phyloP scores from a whole-genome alignment of 1,140 invertebrate species.

The Aphaenogaster floridana region DNA sequence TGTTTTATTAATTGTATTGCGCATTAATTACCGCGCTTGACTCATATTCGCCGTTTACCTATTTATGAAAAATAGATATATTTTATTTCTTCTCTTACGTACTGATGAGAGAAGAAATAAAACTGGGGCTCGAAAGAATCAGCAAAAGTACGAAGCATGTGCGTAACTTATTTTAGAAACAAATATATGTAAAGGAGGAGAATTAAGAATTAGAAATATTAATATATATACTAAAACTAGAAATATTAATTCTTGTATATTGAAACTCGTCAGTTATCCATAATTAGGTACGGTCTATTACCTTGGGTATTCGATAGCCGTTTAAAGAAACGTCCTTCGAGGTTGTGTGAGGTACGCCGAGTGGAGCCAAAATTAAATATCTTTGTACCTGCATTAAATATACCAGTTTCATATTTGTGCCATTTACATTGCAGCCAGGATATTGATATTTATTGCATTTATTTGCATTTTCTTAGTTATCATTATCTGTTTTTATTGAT shows the following conservation, averaged over 20 bases:
- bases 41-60: no score
- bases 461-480: background rate
- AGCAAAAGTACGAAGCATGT: background rate
- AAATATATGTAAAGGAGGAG: background rate
- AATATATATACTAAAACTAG: background rate
- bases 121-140: background rate
- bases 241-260: constrained; percentile 26
- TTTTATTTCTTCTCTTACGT: background rate
- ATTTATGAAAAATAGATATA: background rate
- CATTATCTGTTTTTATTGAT: background rate
- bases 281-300: constrained; percentile 72
- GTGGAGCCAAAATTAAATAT: constrained; percentile 88
- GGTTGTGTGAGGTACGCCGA: constrained; percentile 89
- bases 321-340: constrained; percentile 87
- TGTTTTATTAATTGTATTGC: no score
- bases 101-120: background rate
- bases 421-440: background rate
- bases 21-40: no score
- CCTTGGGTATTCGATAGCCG: constrained; percentile 90
- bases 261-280: constrained; percentile 5
- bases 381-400: constrained; percentile 87
- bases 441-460: background rate
- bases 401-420: background rate
- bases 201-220: constrained; percentile 6
- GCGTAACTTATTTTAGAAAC: background rate